Conservation (phyloP, 2,113 vertebrate species). For the Capricornis sumatraensis region DNA sequence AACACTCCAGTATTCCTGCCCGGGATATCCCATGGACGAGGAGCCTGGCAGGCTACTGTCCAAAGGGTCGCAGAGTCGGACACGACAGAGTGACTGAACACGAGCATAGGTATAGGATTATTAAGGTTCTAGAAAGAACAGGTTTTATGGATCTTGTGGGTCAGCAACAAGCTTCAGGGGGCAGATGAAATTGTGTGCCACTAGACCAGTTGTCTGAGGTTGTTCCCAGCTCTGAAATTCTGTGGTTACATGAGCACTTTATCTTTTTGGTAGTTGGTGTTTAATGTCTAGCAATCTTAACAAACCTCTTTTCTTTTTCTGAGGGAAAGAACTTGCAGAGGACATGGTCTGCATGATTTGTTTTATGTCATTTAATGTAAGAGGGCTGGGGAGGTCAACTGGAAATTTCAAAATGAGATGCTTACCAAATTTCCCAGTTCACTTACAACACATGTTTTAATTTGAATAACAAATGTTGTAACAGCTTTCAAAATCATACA, state of each 20-base stretch:
- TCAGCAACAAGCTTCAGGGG: background rate
- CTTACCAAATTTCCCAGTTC: slow-evolving; percentile 11
- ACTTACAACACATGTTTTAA: slow-evolving; percentile 21
- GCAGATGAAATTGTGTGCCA: background rate
- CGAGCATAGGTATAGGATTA: background rate
- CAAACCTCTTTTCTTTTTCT: background rate
- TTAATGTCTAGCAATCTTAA: background rate
- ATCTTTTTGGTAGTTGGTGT: background rate
- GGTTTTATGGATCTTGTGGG: background rate
- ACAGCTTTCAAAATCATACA: slow-evolving; percentile 15
- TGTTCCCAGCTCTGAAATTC: background rate
- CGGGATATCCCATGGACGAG: background rate
- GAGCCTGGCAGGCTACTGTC: background rate
- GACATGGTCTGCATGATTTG: background rate
- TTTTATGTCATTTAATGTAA: slow-evolving; percentile 35
- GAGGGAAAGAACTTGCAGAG: background rate
- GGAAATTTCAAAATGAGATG: slow-evolving; percentile 46
- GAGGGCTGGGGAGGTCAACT: background rate
- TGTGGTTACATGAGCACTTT: background rate
- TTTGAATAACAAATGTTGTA: slow-evolving; percentile 38
- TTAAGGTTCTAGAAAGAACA: background rate
- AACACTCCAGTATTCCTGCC: background rate
- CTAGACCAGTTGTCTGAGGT: background rate
- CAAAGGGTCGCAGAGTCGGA: background rate
- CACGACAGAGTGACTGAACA: background rate